Evolutionary conservation across 2,888 invertebrate genomes (phyloP), one percentile per base, ranked within the genome.

Genomic region (Aquatica leii): DNA sequence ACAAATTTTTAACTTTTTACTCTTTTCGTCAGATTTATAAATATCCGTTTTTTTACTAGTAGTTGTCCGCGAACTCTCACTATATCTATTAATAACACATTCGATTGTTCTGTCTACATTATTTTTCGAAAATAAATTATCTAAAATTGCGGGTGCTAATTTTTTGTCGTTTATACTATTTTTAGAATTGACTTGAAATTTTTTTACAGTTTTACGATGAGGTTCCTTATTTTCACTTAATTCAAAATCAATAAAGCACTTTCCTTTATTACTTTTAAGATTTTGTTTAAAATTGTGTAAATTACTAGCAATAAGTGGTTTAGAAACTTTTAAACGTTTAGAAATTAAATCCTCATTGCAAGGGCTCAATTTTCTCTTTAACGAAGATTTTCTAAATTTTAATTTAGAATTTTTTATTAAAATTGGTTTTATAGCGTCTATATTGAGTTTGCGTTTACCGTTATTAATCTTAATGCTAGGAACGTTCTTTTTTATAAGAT

Each of bases 111-210:
- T 81, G 64, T 87, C 87, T 43, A 87, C 82, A 73, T 85, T 86
- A 73, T 86, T 87, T 77, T 86, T 86, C 66, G 84, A 82, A 65
- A 86, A 80, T 48, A 86, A 79, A 74, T 84, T 85, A 71, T 87
- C 86, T n/a, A 86, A 80, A 40, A 86, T 76, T 51, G 84, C 74
- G 1, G 76, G 72, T 11, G 76, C 76, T 35, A 73, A 60, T 59
- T 70, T 72, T 49, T 71, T 72, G 8, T 34, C 57, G 43, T 53
- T 67, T 34, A 54, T 21, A 65, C 48, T 65, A 62, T 55, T 56
- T 55, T 67, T 73, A 58, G 67, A 68, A 67, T 69, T 68, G 59
- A 65, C 59, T 53, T 61, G 51, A n/a, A 62, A 46, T 51, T 69
- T 69, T 64, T 72, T 53, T 15, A 6, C 18, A 17, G 62, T 43